Base-by-base conservation (phyloP, 2,113 vertebrate species). In the Megatriorchis doriae region DNA sequence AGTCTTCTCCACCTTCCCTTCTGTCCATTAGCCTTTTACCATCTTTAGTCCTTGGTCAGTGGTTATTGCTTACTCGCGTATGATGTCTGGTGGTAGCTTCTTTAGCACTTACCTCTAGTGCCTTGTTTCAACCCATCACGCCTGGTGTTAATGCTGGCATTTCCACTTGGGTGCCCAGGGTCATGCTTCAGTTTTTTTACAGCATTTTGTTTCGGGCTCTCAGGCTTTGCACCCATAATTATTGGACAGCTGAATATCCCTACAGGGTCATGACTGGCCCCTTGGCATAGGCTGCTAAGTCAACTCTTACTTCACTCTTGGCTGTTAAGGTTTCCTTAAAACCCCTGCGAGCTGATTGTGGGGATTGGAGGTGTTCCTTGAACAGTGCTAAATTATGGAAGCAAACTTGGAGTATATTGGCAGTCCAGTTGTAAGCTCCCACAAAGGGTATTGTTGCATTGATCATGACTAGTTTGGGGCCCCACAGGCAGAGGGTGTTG, bases 1-100 rank as follows among this genome's bases (percentile, higher is more conserved):
- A 48, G 15, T n/a, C 74, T 93, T 91, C 90, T 89, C 91, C 94
- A 80, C 90, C 93, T 59, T 94, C 77, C 94, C 91, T 42, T 42
- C 95, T 96, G 93, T 87, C 93, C 73, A 2, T 56, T 56, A 79
- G 40, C 78, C 31, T 90, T 87, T 75, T 72, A 48, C 0, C 0
- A 66, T 42, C 27, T 86, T 81, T 68, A 68, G 34, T 72, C 27
- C 12, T 68, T 90, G 52, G 61, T 82, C 95, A 85, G 74, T 61
- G 78, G 34, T 95, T 82, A 96, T 85, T 94, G 93, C 23, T 95
- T 82, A 87, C 82, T 90, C 62, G 61, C 29, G 70, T 45, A 8
- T 87, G 66, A 77, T 65, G 67, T 72, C 90, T 94, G 40, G n/a
- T 70, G 36, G 61, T 59, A 86, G 50, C 68, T 93, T 84, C 72